Conservation (phyloP, 2,888 invertebrate species). For the Cremastobaeus sp. region DNA sequence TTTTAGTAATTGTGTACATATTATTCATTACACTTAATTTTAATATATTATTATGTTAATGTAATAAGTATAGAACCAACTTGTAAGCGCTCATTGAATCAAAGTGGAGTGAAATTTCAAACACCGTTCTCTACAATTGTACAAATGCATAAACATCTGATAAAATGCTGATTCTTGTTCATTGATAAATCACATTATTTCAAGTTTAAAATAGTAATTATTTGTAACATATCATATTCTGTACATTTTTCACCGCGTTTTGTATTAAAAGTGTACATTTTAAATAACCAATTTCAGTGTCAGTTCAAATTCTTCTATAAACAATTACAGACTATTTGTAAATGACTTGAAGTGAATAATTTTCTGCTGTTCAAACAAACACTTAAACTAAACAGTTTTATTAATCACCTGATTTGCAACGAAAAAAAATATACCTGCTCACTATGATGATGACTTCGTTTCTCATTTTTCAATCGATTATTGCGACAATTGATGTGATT, state of each 20-base stretch:
- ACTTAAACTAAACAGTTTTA: too few relatives aligned
- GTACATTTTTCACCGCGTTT: conserved; percentile 17
- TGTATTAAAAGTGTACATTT: conserved; percentile 21
- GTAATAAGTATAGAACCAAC: conserved; percentile 17
- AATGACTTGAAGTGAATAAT: too few relatives aligned
- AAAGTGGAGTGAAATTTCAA: conserved; percentile 19
- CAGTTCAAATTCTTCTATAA: conserved; percentile 10
- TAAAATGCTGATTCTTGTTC: conserved; percentile 21
- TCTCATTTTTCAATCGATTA: too few relatives aligned
- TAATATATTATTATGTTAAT: conserved; percentile 48
- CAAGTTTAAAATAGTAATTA: conserved; percentile 9
- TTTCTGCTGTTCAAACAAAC: too few relatives aligned
- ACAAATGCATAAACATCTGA: conserved; percentile 30
- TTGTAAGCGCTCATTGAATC: conserved; percentile 20
- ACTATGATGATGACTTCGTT: too few relatives aligned
- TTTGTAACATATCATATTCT: conserved; percentile 6
- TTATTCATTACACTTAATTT: conserved; percentile 44
- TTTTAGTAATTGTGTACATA: conserved; percentile 31
- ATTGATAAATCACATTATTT: conserved; percentile 24
- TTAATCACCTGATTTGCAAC: too few relatives aligned
- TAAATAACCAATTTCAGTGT: conserved; percentile 1
- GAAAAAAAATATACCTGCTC: too few relatives aligned
- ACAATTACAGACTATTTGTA: conserved; percentile 5
- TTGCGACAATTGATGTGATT: too few relatives aligned
- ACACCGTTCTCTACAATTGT: conserved; percentile 23